Evolutionary conservation across 1,140 invertebrate species (phyloP).

Genomic region (Anastrepha ludens): DNA sequence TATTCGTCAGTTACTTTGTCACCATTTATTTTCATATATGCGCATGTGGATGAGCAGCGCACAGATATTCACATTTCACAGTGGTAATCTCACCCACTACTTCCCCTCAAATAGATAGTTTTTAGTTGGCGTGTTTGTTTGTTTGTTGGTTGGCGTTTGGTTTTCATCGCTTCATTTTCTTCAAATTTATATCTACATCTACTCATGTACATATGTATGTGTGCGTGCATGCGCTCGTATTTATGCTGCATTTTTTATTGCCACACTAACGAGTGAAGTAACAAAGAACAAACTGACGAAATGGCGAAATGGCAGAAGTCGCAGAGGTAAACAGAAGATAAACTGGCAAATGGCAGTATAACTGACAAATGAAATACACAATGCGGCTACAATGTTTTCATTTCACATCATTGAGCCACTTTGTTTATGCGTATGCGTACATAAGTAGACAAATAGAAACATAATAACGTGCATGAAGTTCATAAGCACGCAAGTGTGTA

Average conservation of each 20-base stretch:
- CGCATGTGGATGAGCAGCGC: background rate
- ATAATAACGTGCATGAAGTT: no score
- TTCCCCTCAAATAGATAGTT: constrained; percentile 1
- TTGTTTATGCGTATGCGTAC: background rate
- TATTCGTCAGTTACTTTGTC: constrained; percentile 47
- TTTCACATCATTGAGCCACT: constrained; percentile 6
- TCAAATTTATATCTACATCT: background rate
- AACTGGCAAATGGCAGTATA: constrained; percentile 16
- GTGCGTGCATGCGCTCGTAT: background rate
- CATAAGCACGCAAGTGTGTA: background rate
- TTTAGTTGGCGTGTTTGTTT: constrained; percentile 19
- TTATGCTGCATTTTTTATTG: constrained; percentile 39
- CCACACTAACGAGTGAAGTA: constrained; percentile 31
- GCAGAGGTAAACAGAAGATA: constrained; percentile 43
- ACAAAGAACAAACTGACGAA: constrained; percentile 38
- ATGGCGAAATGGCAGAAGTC: constrained; percentile 49
- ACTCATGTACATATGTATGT: background rate
- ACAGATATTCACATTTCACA: constrained; percentile 21
- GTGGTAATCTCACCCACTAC: constrained; percentile 16
- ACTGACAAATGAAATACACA: constrained; percentile 39
- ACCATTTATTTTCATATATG: constrained; percentile 45
- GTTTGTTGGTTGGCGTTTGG: constrained; percentile 29
- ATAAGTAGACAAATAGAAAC: background rate
- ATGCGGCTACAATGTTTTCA: constrained; percentile 28
- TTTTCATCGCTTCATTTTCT: constrained; percentile 29